Conservation (phyloP, 2,113 vertebrate genomes). For the Elephas maximus region DNA sequence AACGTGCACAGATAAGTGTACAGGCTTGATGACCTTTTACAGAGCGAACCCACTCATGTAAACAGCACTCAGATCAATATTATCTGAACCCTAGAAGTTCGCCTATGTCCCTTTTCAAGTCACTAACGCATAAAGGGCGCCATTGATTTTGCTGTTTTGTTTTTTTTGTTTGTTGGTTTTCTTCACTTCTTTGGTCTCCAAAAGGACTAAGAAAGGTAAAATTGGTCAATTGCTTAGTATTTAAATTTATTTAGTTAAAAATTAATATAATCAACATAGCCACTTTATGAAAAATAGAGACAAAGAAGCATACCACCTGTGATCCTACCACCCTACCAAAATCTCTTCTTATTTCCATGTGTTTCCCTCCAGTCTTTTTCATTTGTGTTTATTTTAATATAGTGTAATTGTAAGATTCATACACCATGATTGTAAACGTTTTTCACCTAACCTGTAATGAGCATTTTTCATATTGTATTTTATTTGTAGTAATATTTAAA, state of each 20-base stretch:
- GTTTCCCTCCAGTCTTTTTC: constrained; percentile 13
- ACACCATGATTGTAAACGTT: not conserved
- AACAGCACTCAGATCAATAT: not conserved
- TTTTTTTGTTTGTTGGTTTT: constrained; percentile 28
- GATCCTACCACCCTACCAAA: not conserved
- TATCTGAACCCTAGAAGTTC: not conserved
- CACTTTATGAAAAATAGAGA: constrained; percentile 38
- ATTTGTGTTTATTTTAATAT: constrained; percentile 11
- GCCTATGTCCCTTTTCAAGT: not conserved
- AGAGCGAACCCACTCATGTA: not conserved
- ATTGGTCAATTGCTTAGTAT: constrained; percentile 8
- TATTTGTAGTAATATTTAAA: constrained; percentile 55
- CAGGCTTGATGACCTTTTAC: not conserved
- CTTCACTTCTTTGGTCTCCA: constrained; percentile 35
- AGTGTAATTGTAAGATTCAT: constrained; percentile 30
- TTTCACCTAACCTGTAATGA: not conserved
- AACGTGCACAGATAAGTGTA: not conserved
- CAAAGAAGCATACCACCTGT: not conserved
- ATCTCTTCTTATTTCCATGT: not conserved
- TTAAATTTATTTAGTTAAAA: constrained; percentile 37
- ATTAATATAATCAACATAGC: not conserved
- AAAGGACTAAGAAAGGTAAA: constrained; percentile 52
- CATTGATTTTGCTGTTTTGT: not conserved
- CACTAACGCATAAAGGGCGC: not conserved
- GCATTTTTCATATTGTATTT: constrained; percentile 43